Percentiles rank a stretch among this genome's conserved stretches.
Evolutionary conservation across 37 sponge, comb jelly and placozoan species (phyloP).

Genomic region (Sycon ciliatum): DNA sequence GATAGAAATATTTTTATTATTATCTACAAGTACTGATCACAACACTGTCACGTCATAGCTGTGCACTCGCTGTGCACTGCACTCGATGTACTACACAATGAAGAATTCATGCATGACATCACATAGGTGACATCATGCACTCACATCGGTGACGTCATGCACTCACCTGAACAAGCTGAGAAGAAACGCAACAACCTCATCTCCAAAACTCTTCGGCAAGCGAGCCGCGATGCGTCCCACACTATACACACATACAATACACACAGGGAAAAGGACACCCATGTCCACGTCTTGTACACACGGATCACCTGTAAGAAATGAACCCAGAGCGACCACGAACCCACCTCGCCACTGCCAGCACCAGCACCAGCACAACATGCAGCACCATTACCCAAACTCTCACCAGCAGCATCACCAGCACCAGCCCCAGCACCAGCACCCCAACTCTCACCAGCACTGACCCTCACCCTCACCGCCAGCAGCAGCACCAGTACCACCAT

Average conservation of each 20-base stretch:
- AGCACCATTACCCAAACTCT: no score
- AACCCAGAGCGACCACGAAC: no score
- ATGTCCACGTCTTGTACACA: neutral
- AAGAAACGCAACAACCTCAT: slow-evolving; percentile 69
- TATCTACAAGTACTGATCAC: neutral
- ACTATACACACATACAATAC: slow-evolving; percentile 17
- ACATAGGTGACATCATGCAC: neutral
- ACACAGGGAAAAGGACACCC: neutral
- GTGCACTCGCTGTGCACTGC: neutral
- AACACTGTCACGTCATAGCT: slow-evolving; percentile 64
- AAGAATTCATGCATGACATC: neutral
- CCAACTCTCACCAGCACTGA: no score
- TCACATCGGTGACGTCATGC: neutral
- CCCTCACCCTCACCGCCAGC: no score
- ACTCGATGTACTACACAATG: slow-evolving; percentile 6
- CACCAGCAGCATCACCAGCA: no score
- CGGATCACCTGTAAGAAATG: neutral
- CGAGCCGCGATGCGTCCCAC: slow-evolving; percentile 70
- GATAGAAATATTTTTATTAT: no score
- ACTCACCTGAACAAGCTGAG: slow-evolving; percentile 61
- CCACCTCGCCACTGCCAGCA: no score
- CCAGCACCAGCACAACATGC: no score
- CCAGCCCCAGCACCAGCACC: no score
- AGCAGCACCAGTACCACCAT: no score
- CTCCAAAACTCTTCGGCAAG: slow-evolving; percentile 60